Evolutionary conservation across 2,888 invertebrate genomes (phyloP).

Genomic region (Limnephilus rhombicus): DNA sequence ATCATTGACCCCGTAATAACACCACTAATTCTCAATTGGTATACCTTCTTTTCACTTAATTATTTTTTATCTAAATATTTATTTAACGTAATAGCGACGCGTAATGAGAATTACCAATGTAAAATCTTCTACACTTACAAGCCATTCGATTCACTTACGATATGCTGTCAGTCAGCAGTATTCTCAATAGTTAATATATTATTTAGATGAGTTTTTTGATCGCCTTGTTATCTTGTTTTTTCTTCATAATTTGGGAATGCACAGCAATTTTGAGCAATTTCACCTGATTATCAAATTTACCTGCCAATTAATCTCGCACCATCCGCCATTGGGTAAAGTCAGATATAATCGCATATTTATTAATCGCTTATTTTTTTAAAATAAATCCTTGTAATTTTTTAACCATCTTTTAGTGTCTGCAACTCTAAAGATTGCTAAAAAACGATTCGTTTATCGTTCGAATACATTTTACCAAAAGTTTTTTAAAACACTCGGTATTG

Average conservation of each 20-base stretch:
- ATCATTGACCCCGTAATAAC: slow-evolving; percentile 23
- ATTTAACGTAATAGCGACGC: background rate
- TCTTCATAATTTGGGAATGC: background rate
- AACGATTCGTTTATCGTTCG: background rate
- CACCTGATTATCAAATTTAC: background rate
- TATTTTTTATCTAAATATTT: background rate
- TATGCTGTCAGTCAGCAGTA: background rate
- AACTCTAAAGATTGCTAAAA: background rate
- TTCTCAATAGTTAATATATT: background rate
- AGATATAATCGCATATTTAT: background rate
- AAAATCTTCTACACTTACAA: background rate
- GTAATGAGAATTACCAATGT: background rate
- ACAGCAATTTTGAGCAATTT: background rate
- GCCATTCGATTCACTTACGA: background rate
- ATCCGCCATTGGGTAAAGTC: background rate
- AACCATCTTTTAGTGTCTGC: background rate
- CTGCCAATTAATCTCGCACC: background rate
- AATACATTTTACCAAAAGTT: background rate
- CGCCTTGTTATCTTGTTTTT: background rate
- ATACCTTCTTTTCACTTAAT: background rate
- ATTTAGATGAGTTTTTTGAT: background rate
- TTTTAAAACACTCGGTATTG: background rate
- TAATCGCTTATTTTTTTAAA: background rate
- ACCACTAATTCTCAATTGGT: slow-evolving; percentile 1
- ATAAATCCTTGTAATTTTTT: background rate